Evolutionary conservation across 2,888 invertebrate species (phyloP), one percentile per base, ranked within the genome.

Genomic region (Pimpla rufipes): DNA sequence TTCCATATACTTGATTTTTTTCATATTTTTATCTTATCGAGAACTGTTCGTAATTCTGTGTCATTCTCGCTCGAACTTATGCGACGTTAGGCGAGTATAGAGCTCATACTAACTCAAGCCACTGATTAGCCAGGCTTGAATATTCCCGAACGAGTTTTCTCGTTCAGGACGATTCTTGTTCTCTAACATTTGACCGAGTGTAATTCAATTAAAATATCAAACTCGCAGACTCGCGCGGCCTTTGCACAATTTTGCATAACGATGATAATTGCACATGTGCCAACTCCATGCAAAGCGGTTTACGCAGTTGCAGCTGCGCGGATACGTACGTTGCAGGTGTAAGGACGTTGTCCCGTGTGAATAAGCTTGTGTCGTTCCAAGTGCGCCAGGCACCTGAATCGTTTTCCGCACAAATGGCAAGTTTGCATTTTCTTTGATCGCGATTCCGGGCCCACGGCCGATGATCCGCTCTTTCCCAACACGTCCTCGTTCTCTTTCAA

Each of bases 341-440:
- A 96, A 35, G 95, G 94, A 71, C 95, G 91, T 35, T 94, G 91
- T 16, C 95, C 95, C 3, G 94, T 94, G 88, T 95, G 95, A 84
- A 95, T 95, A 50, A 94, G 89, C 87, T 94, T 94, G 89, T 95
- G 95, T 35, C 95, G 92, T 1, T 95, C 94, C 77, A 95, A 91
- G 85, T 95, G 95, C 83, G 95, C 94, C 88, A 94, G 94, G 76
- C 95, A 93, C 7, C 95, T 94, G 89, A 95, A 95, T 83, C 93
- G 94, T 88, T 95, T 95, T 0, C 93, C 93, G 88, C 95, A 95
- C 81, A 91, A 88, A 45, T 88, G 88, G 67, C 93, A 92, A 4
- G 86, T 85, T 62, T 88, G 89, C 85, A 88, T 90, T 71, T 83
- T 81, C 55, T 81, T 81, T 42, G 64, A 70, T 75, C 57, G 50